Evolutionary conservation across 2,113 vertebrate genomes (phyloP), one percentile per base, ranked within the genome.

Genomic region (Vireo altiloquus): DNA sequence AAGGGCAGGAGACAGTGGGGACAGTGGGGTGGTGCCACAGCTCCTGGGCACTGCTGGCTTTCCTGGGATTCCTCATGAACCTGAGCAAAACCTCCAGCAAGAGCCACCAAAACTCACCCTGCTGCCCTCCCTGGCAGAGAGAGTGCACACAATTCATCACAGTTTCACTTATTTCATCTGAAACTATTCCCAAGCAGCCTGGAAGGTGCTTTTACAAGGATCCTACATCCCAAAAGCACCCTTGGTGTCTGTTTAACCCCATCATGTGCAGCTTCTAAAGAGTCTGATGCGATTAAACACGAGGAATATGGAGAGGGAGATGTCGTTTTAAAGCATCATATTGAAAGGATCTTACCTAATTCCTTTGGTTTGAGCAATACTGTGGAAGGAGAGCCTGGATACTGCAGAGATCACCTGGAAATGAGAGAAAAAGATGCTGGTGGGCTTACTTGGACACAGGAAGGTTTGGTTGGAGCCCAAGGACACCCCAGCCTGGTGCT

Each of bases 381-480:
- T 99, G 98, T 99, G 99, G 88, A 99, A 98, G 84, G 99, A 99
- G 89, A 99, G 98, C 77, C 99, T 98, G 30, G 99, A 99, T 64
- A 99, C 98, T 3, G 99, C 98, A 0, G 99, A 99, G 96, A 99
- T 99, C 59, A 99, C 99, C 99, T 99, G 98, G 23, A 97, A 98
- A 96, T 9, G 50, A 93, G 94, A 90, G 81, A 81, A 96, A 68
- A 76, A 78, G 15, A 54, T 11, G 25, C 18, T 88, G 85, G 11
- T 87, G 95, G 91, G 39, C 86, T 74, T 87, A 82, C 19, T 79
- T 50, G 35, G 78, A 60, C 66, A 83, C 31, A 56, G 30, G 33
- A 68, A 82, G 56, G 46, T 35, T 75, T 25, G 14, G 12, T 23
- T 4, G n/a, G 12, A 56, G 44, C 4, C 21, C 2, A 1, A 46